phyloP scores from a whole-genome alignment of 2,888 invertebrate genomes.

The Chloroclystis v-ata region DNA sequence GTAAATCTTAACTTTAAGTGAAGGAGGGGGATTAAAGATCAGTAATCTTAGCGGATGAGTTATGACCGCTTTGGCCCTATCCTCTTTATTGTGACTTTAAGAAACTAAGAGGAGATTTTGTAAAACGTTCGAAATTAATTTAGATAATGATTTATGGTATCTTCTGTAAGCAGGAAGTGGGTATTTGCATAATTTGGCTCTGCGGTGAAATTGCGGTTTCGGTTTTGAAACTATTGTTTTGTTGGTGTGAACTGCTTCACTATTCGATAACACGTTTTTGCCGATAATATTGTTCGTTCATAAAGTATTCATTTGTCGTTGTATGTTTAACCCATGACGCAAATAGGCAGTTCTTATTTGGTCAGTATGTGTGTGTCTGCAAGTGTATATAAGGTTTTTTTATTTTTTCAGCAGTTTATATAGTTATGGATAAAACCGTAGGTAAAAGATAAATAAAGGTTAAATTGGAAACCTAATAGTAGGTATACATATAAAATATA shows the following conservation, averaged over 20 bases:
- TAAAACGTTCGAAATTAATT: conserved; percentile 77
- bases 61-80: conserved; percentile 76
- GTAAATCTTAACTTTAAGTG: conserved; percentile 86
- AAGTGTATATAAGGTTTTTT: too few species aligned
- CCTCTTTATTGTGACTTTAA: conserved; percentile 78
- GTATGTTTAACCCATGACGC: too few species aligned
- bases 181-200: conserved; percentile 68
- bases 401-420: too few species aligned
- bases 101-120: conserved; percentile 77
- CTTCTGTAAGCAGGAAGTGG: conserved; percentile 52
- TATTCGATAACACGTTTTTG: conserved; percentile 2
- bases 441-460: too few species aligned
- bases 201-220: conserved; percentile 35
- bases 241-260: conserved; percentile 2
- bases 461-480: too few species aligned
- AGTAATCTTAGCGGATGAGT: conserved; percentile 86
- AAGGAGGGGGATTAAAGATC: conserved; percentile 86
- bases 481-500: too few species aligned
- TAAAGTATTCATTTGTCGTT: too few species aligned
- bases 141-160: conserved; percentile 77
- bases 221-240: conserved; percentile 28
- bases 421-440: too few species aligned
- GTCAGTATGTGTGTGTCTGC: too few species aligned
- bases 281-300: too few species aligned
- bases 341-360: too few species aligned